phyloP scores from a whole-genome alignment of 2,888 invertebrate species.

The Lasius fuliginosus region DNA sequence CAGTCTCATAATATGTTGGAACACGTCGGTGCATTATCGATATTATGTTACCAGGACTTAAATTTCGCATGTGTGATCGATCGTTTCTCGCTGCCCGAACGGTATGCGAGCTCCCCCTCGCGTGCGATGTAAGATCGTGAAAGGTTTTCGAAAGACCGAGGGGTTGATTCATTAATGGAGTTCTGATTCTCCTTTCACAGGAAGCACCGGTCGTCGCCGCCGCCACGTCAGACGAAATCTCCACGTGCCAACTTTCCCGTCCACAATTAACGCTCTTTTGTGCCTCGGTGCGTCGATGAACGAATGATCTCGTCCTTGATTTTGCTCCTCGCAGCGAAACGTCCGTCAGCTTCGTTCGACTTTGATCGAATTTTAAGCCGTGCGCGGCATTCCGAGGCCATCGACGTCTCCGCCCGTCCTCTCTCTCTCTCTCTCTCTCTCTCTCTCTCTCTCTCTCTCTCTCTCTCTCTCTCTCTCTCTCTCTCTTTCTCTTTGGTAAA shows the following conservation, averaged over 20 bases:
- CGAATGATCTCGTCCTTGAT: conserved; percentile 30
- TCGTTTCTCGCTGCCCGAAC: conserved; percentile 15
- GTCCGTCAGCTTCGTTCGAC: conserved; percentile 62
- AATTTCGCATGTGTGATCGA: conserved; percentile 52
- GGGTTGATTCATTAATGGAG: conserved; percentile 80
- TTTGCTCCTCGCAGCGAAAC: conserved; percentile 19
- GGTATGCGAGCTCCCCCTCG: conserved; percentile 25
- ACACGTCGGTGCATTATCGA: conserved; percentile 22
- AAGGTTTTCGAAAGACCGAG: conserved; percentile 62
- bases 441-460: conserved; percentile 40
- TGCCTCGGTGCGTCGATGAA: conserved; percentile 26
- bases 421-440: conserved; percentile 36
- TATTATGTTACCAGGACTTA: conserved; percentile 35
- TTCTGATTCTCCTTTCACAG: conserved; percentile 71
- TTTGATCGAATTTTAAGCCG: conserved; percentile 70
- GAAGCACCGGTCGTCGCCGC: conserved; percentile 29
- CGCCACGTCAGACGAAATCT: conserved; percentile 58
- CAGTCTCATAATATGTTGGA: not conserved
- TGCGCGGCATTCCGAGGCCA: conserved; percentile 50
- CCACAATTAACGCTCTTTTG: conserved; percentile 77
- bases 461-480: conserved; percentile 41
- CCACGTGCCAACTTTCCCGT: conserved; percentile 61
- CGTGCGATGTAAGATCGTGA: conserved; percentile 59
- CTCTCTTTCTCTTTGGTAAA: conserved; percentile 70
- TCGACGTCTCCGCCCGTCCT: conserved; percentile 40